Conservation (phyloP, 2,113 vertebrate genomes). For the Rhombomys opimus region DNA sequence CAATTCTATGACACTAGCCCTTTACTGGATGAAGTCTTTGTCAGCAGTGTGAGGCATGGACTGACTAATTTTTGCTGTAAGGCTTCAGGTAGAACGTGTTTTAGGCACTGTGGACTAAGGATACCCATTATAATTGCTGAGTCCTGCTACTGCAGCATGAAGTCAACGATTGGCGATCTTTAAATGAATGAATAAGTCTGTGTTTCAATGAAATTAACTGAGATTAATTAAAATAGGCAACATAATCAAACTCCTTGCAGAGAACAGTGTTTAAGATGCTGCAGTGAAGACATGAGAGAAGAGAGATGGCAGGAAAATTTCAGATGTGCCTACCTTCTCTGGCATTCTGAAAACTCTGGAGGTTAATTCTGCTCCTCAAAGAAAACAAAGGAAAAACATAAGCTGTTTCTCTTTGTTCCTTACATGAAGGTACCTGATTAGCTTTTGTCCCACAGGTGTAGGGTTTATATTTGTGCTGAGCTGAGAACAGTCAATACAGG, state of each 20-base stretch:
- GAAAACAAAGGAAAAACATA: not conserved
- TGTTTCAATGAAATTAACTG: not conserved
- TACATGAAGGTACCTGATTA: not conserved
- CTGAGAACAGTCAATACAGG: constrained; percentile 26
- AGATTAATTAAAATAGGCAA: not conserved
- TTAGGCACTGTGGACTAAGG: accelerated
- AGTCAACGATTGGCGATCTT: not conserved
- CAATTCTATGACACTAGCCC: not conserved
- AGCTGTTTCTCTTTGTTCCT: constrained; percentile 31
- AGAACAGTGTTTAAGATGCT: not conserved
- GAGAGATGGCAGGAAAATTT: not conserved
- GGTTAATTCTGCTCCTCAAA: not conserved
- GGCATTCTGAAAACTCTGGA: not conserved
- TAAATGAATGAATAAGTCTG: not conserved
- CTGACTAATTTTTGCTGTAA: not conserved
- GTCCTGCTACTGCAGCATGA: not conserved
- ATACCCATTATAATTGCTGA: not conserved
- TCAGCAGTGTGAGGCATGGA: not conserved
- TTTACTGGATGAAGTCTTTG: not conserved
- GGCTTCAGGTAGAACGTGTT: not conserved
- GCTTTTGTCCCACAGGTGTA: constrained; percentile 15
- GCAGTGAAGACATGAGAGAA: not conserved
- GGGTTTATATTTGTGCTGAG: constrained; percentile 57
- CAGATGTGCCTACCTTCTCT: not conserved
- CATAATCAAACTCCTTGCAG: not conserved